These are phyloP conservation scores for Aporophyla nigra DNA, from an alignment of 2,888 invertebrate genomes.

Conservation along the genomic window DNA sequence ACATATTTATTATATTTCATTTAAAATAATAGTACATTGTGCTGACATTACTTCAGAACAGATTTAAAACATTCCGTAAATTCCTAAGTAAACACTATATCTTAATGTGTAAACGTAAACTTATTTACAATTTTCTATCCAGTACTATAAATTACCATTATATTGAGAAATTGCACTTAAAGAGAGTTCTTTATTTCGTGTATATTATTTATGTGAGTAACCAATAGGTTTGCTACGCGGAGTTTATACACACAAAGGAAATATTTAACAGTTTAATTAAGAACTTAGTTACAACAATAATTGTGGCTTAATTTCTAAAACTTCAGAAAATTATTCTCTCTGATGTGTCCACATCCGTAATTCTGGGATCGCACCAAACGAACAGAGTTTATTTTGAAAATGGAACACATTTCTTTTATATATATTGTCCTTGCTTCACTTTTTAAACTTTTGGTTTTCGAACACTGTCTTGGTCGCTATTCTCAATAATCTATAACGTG, in stretches of 20 bases:
- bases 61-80: constrained; percentile 42
- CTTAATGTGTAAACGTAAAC: constrained; percentile 22
- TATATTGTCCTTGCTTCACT: constrained; percentile 52
- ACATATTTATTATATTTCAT: constrained; percentile 18
- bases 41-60: constrained; percentile 20
- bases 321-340: constrained; percentile 36
- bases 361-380: constrained; percentile 34
- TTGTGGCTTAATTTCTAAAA: constrained; percentile 42
- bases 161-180: constrained; percentile 73
- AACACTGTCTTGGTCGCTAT: constrained; percentile 35
- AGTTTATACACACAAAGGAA: constrained; percentile 38
- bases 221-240: constrained; percentile 34
- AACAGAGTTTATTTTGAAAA: constrained; percentile 42
- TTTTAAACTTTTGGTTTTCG: constrained; percentile 28
- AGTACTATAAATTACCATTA: constrained; percentile 28
- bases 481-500: constrained; percentile 4
- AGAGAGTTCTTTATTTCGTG: constrained; percentile 55
- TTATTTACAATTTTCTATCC: constrained; percentile 65
- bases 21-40: constrained; percentile 31
- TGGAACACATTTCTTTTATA: constrained; percentile 43
- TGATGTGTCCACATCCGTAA: constrained; percentile 42
- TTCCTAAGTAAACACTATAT: constrained; percentile 34
- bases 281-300: constrained; percentile 24
- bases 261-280: constrained; percentile 32
- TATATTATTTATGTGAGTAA: constrained; percentile 32